Evolutionary conservation across 2,888 invertebrate species (phyloP), one percentile per base, ranked within the genome.

Genomic region (Malachius bipustulatus): DNA sequence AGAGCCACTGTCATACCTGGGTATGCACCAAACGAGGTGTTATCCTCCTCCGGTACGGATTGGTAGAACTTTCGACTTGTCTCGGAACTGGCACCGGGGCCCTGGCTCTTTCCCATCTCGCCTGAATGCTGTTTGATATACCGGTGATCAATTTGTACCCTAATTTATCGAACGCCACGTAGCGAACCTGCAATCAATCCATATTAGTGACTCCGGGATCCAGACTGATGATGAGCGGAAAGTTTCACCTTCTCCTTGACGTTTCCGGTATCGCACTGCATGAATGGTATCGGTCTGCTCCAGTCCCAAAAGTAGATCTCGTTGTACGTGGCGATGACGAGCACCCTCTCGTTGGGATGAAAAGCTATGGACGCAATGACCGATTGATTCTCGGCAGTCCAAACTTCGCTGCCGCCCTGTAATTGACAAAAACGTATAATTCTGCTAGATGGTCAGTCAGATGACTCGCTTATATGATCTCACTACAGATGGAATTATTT

Each of bases 301-400:
- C 89, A 89, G 55, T 89, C 84, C 89, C 89, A 90, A 60, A 89
- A 87, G 56, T 82, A 78, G 4, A 90, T 67, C 57, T 82, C 78
- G 65, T 87, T 87, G 54, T 71, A 76, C 0, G 85, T 82, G 12
- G 88, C 88, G 49, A 89, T 82, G n/a, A 84, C 85, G 33, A 90
- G 65, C 39, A 88, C 66, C 47, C 82, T 73, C 50, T 84, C 82
- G 13, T 73, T 71, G 0, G 89, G 90, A 61, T 90, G 89, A 62
- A 90, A 89, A 4, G 88, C 80, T 44, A 90, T 70, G 0, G 88
- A 88, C 2, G 88, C 81, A 48, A 89, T 85, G 12, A 81, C 82
- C 10, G 77, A 76, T 52, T 76, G 75, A 47, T 72, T 73, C 30
- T 75, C 71, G 1, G 79, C 73, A 47, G 74, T 78, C 82, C 85